Evolutionary conservation across 2,797 vertebrate species (phyloP).

Genomic region (Uromys caudimaculatus): DNA sequence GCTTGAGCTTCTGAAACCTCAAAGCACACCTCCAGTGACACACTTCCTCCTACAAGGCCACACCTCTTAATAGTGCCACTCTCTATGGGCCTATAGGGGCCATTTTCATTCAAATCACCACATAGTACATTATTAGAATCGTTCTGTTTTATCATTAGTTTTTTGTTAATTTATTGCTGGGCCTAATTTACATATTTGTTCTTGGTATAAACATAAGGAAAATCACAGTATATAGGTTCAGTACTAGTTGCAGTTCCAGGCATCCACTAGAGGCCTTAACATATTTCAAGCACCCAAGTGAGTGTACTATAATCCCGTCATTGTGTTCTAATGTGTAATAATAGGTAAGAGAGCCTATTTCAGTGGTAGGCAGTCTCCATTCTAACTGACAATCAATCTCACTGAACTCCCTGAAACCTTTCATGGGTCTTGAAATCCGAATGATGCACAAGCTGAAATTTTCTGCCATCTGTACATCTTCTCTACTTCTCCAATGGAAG

Average conservation of each 20-base stretch:
- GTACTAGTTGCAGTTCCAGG: not conserved
- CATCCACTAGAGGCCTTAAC: not conserved
- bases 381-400: not conserved
- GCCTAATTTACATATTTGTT: not conserved
- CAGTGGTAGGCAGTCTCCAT: not conserved
- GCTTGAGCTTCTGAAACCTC: not conserved
- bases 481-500: not conserved
- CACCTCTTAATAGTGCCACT: not conserved
- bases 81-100: not conserved
- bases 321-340: not conserved
- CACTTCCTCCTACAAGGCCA: not conserved
- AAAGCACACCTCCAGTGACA: not conserved
- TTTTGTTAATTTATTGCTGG: not conserved
- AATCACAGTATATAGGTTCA: not conserved
- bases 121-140: not conserved
- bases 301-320: not conserved
- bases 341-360: not conserved
- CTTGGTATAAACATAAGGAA: not conserved
- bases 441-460: not conserved
- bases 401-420: not conserved
- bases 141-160: not conserved
- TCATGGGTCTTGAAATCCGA: not conserved
- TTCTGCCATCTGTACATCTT: not conserved
- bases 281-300: not conserved
- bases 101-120: not conserved